phyloP scores from a whole-genome alignment of 2,797 vertebrate genomes.

The Cercopithecus neglectus region DNA sequence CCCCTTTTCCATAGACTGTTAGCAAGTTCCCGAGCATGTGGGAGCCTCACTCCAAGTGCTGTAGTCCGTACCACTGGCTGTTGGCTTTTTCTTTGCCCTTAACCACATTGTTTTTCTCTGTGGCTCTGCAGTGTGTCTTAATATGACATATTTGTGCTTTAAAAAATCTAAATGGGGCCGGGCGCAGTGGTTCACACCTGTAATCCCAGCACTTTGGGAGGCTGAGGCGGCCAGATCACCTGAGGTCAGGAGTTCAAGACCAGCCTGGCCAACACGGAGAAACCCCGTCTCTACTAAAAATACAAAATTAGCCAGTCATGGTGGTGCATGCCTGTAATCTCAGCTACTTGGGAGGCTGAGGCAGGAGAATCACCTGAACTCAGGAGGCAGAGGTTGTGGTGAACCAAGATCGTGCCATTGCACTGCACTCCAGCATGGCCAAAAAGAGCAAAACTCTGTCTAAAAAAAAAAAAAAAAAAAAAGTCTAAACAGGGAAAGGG shows the following conservation, averaged over 20 bases:
- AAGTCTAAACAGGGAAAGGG: not conserved
- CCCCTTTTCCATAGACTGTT: accelerated
- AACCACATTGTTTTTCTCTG: accelerated
- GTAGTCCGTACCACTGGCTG: accelerated
- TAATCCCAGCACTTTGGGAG: not conserved
- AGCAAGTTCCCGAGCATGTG: not conserved
- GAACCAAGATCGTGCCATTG: no score
- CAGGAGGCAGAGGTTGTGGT: no score
- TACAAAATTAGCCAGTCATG: no score
- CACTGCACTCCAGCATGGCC: not conserved
- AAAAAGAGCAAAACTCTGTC: not conserved
- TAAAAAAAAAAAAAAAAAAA: not conserved
- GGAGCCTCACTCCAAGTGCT: not conserved
- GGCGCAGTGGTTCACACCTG: not conserved
- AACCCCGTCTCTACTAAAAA: no score
- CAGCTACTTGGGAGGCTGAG: no score
- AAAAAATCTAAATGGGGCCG: not conserved
- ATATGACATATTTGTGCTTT: not conserved
- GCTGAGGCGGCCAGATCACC: accelerated
- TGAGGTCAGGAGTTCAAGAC: not conserved
- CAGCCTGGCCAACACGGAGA: not conserved
- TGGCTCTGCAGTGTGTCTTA: not conserved
- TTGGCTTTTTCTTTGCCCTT: accelerated
- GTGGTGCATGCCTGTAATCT: no score
- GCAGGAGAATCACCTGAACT: no score